Conservation (phyloP, 1,140 invertebrate genomes). For the Dreissena rostriformis region DNA sequence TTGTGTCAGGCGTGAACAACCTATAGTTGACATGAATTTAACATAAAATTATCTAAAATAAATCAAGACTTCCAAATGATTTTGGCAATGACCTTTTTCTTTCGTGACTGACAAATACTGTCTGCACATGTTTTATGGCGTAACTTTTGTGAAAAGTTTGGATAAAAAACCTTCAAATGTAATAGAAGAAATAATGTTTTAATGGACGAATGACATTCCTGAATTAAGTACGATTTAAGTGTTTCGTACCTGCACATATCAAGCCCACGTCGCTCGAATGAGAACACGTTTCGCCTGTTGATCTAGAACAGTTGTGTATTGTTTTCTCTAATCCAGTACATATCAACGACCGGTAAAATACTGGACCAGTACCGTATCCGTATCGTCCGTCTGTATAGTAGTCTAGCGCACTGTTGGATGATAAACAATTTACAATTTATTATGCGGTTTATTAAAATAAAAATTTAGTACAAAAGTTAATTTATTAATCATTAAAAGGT, state of each 20-base stretch:
- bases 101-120: not conserved
- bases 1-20: not conserved
- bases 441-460: too few species aligned
- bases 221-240: not conserved
- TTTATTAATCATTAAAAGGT: too few species aligned
- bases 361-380: not conserved
- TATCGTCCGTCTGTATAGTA: not conserved
- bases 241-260: not conserved
- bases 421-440: too few species aligned
- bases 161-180: too few species aligned
- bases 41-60: not conserved
- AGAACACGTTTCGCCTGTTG: not conserved
- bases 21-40: not conserved
- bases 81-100: not conserved
- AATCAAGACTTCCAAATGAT: not conserved
- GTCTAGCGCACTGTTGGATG: too few species aligned
- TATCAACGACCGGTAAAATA: not conserved
- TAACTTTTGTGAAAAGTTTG: too few species aligned
- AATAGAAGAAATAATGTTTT: too few species aligned
- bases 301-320: not conserved
- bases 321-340: not conserved
- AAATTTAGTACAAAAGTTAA: too few species aligned
- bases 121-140: not conserved
- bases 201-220: not conserved
- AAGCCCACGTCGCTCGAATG: not conserved